These are phyloP conservation scores for Aphidius gifuensis DNA, from an alignment of 1,140 invertebrate species.

Conservation along the genomic window DNA sequence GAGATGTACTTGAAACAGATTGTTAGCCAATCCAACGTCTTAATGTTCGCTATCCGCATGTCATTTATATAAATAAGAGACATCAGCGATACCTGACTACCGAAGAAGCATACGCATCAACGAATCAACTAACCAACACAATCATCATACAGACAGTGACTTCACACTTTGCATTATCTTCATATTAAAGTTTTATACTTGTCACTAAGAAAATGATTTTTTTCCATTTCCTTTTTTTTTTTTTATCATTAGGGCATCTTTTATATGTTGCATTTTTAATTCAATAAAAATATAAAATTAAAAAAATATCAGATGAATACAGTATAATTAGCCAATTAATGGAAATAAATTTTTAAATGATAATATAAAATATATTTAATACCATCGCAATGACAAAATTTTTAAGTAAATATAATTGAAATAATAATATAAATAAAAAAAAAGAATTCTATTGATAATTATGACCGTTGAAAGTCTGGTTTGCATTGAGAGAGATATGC, in stretches of 20 bases:
- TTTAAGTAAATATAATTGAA: no score
- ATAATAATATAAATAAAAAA: no score
- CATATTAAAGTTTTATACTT: background rate
- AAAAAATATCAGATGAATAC: constrained; percentile 5
- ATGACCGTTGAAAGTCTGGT: background rate
- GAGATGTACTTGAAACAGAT: constrained; percentile 21
- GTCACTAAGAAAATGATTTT: background rate
- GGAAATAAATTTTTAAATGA: no score
- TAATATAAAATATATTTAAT: no score
- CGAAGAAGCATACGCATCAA: constrained; percentile 24
- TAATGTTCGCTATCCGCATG: constrained; percentile 48
- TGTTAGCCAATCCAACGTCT: constrained; percentile 27
- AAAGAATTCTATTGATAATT: background rate
- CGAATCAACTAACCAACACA: constrained; percentile 27
- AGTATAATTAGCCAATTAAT: constrained; percentile 19
- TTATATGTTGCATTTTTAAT: constrained; percentile 27
- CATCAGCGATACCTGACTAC: constrained; percentile 55
- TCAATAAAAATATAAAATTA: constrained; percentile 12
- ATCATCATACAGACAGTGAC: constrained; percentile 37
- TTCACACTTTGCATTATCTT: constrained; percentile 49
- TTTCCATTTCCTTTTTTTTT: no score
- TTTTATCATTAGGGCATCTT: constrained; percentile 51
- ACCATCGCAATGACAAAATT: background rate
- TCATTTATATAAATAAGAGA: constrained; percentile 58
- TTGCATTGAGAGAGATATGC: background rate